A percentile compares a stretch with the other conserved stretches of the same genome.
Evolutionary conservation across 2,113 vertebrate species (phyloP).

Genomic region (human (Homo sapiens)): GRCh38 chr3:52365501-52366000

Average conservation of each 20-base stretch:
- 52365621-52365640: too few species aligned
- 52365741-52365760: not conserved
- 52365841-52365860: not conserved
- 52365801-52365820: not conserved
- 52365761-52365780: rapidly evolving
- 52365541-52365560: not conserved
- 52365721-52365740: not conserved
- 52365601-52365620: not conserved
- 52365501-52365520: not conserved
- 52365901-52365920: not conserved
- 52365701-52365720: not conserved
- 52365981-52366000: not conserved
- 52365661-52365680: not conserved
- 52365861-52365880: not conserved
- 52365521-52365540: not conserved
- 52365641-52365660: not conserved
- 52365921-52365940: not conserved
- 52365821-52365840: too few species aligned
- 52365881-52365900: not conserved
- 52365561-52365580: not conserved
- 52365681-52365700: not conserved
- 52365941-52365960: not conserved
- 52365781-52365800: not conserved
- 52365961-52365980: too few species aligned
- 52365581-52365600: not conserved